phyloP scores from a whole-genome alignment of 2,888 invertebrate genomes.

The Venusia cambrica region DNA sequence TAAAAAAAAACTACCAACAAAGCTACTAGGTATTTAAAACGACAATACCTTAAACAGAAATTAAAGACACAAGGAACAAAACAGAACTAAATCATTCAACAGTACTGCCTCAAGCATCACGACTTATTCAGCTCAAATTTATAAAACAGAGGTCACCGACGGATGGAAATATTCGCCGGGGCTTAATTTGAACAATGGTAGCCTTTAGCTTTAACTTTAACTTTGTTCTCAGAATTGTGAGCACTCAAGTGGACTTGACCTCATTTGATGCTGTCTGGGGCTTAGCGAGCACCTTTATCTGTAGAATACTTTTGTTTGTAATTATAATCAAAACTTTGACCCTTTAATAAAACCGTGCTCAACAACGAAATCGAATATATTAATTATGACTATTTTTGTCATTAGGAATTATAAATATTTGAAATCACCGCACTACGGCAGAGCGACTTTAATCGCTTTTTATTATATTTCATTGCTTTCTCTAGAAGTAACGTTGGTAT shows the following conservation, averaged over 20 bases:
- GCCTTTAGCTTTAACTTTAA: conserved; percentile 33
- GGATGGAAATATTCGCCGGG: conserved; percentile 21
- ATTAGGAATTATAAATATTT: no score
- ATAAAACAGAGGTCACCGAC: conserved; percentile 34
- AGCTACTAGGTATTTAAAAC: no score
- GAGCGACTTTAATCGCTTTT: no score
- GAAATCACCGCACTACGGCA: no score
- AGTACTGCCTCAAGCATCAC: no score
- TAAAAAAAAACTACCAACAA: no score
- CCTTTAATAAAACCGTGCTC: background rate
- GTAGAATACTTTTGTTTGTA: conserved; percentile 7
- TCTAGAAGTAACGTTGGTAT: conserved; percentile 32
- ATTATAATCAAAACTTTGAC: background rate
- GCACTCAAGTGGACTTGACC: conserved; percentile 21
- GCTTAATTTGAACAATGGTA: conserved; percentile 44
- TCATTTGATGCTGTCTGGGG: conserved; percentile 24
- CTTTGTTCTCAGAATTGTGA: conserved; percentile 28
- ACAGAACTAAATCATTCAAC: no score
- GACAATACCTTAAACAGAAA: no score
- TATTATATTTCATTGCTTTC: conserved; percentile 16
- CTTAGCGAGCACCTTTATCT: conserved; percentile 21
- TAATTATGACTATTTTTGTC: no score
- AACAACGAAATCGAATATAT: no score
- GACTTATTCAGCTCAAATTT: conserved; percentile 26
- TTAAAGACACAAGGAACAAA: no score